Base-by-base conservation (phyloP, 1,140 invertebrate species). In the Acromyrmex echinatior region DNA sequence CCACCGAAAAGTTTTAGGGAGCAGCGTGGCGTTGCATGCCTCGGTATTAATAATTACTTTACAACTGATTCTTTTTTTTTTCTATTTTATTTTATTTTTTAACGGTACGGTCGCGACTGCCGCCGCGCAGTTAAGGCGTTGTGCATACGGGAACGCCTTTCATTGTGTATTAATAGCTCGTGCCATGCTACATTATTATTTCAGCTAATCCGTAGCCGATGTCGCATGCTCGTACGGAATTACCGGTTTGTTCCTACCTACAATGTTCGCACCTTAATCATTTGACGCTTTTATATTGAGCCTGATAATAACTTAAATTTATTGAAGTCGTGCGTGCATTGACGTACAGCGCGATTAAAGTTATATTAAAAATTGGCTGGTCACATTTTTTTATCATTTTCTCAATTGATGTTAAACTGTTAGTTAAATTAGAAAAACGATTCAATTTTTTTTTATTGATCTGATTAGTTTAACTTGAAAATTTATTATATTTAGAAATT, bases 41-140 rank as follows among this genome's bases (percentile, higher is more conserved):
- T 91, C 92, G 90, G 91, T 92, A 94, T 95, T 95, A 94, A 95
- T 95, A 95, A 95, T 95, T 95, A 94, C 94, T 94, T 94, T 92
- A 92, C 93, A 94, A 94, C 93, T 94, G 93, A 94, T 95, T 93
- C 93, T 93, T 93, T 92, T 93, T 92, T 92, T 92, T 93, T 93
- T 91, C 88, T 71, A 91, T 91, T 91, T 91, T 81, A 91, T 91
- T 91, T 86, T 82, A 91, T 89, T 87, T 91, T 89, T 89, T 79
- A 88, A 7, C 68, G 79, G 70, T 65, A 53, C 35, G 58, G 88
- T 90, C 86, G 39, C 84, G 49, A 53, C 68, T 58, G 31, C 49
- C 66, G 39, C 66, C 56, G 68, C 51, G 39, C 80, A 60, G 53
- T 86, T 77, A 68, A 58, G 73, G 70, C 62, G 66, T 39, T 66